These are phyloP conservation scores for Coboldia fuscipes DNA, from an alignment of 1,140 invertebrate species.

Conservation along the genomic window DNA sequence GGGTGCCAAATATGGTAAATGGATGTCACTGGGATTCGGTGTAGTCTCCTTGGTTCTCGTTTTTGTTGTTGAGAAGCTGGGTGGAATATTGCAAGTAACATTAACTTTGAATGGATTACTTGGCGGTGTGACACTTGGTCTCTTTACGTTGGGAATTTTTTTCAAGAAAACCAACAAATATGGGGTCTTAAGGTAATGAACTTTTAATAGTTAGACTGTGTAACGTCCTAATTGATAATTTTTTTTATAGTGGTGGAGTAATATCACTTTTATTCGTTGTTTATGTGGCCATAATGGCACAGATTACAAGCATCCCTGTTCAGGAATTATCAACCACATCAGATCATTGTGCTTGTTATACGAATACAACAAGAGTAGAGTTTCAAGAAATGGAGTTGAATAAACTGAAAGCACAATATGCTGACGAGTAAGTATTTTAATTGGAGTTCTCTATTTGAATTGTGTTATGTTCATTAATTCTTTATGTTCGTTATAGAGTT, in stretches of 20 bases:
- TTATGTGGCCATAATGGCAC: slow-evolving; percentile 24
- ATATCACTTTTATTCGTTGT: slow-evolving; percentile 24
- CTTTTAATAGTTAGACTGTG: not conserved
- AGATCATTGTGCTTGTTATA: not conserved
- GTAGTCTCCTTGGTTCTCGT: slow-evolving; percentile 32
- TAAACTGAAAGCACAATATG: slow-evolving; percentile 1
- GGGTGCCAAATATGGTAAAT: slow-evolving; percentile 31
- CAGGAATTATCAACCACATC: slow-evolving; percentile 16
- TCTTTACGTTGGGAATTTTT: slow-evolving; percentile 76
- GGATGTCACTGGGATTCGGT: slow-evolving; percentile 24
- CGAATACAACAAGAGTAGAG: slow-evolving; percentile 8
- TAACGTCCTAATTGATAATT: not conserved
- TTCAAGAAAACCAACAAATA: slow-evolving; percentile 63
- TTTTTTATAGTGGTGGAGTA: slow-evolving; percentile 20
- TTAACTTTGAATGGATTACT: slow-evolving; percentile 74
- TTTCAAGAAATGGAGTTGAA: too few relatives aligned
- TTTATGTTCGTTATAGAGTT: slow-evolving; percentile 10
- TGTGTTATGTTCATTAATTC: not conserved
- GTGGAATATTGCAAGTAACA: slow-evolving; percentile 63
- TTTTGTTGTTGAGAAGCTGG: slow-evolving; percentile 58
- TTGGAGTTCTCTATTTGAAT: not conserved
- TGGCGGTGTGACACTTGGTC: slow-evolving; percentile 60
- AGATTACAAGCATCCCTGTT: slow-evolving; percentile 19
- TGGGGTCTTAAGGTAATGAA: slow-evolving; percentile 10
- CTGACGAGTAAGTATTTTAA: slow-evolving; percentile 12